A percentile compares a stretch with the other conserved stretches of the same genome.
phyloP scores from a whole-genome alignment of 2,888 invertebrate genomes.

The Aethes cnicana region DNA sequence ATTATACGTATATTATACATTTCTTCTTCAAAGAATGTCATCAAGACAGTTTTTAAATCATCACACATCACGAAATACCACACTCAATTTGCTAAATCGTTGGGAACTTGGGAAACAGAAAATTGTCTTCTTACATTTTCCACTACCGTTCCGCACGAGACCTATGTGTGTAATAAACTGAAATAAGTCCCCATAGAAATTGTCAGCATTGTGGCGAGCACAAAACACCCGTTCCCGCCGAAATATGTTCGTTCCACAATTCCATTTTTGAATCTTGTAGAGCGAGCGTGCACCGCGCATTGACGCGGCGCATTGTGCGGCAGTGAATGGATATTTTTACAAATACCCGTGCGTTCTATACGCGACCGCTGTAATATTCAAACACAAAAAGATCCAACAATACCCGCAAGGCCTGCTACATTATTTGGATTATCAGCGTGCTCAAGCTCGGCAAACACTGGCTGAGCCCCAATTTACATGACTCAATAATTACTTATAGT shows the following conservation, averaged over 20 bases:
- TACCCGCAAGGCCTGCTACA: neutral
- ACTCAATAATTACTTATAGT: constrained; percentile 46
- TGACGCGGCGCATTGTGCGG: constrained; percentile 38
- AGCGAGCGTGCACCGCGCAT: constrained; percentile 34
- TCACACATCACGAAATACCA: no score
- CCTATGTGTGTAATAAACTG: constrained; percentile 45
- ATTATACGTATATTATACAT: no score
- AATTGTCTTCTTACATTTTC: constrained; percentile 16
- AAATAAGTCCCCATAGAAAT: constrained; percentile 47
- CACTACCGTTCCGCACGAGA: constrained; percentile 20
- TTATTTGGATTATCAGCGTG: constrained; percentile 28
- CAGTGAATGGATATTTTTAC: constrained; percentile 17
- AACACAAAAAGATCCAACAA: constrained; percentile 5
- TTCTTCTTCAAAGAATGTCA: no score
- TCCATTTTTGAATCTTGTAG: constrained; percentile 56
- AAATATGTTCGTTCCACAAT: constrained; percentile 53
- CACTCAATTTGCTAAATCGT: no score
- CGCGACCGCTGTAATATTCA: constrained; percentile 17
- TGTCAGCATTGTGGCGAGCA: constrained; percentile 44
- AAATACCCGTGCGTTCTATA: constrained; percentile 10
- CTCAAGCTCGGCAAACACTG: constrained; percentile 34
- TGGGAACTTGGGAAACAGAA: no score
- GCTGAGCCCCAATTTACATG: constrained; percentile 53
- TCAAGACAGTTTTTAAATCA: no score
- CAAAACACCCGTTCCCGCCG: constrained; percentile 44